Evolutionary conservation across 2,113 vertebrate genomes (phyloP).

Genomic region (Pimephales promelas): DNA sequence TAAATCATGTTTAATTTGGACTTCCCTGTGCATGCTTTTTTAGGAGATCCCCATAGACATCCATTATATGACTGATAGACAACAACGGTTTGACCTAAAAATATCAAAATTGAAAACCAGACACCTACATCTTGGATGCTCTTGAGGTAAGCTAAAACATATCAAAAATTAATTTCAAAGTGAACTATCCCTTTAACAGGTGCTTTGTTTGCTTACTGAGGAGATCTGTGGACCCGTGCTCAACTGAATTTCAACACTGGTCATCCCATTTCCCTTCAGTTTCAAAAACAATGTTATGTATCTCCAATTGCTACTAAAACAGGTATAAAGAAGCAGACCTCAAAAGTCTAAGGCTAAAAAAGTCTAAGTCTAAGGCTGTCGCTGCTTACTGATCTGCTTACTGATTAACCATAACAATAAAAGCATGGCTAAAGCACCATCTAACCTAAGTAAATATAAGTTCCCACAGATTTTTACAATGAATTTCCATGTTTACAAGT

Average conservation of each 20-base stretch:
- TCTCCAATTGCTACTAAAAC: not conserved
- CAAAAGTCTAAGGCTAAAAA: not conserved
- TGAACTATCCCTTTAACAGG: too few relatives aligned
- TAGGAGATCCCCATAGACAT: too few relatives aligned
- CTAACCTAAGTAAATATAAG: not conserved
- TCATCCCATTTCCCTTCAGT: not conserved
- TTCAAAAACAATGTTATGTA: not conserved
- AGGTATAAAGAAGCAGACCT: not conserved
- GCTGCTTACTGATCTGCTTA: not conserved
- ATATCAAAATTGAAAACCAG: too few relatives aligned
- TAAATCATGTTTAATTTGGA: too few relatives aligned
- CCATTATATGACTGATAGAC: too few relatives aligned
- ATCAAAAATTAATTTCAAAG: too few relatives aligned
- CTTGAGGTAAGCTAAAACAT: too few relatives aligned
- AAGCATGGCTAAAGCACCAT: not conserved
- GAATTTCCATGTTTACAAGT: not conserved
- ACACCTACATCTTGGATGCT: too few relatives aligned
- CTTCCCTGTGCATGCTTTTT: too few relatives aligned
- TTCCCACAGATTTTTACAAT: not conserved
- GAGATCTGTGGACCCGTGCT: slow-evolving; percentile 23
- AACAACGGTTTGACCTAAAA: too few relatives aligned
- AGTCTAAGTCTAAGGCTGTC: not conserved
- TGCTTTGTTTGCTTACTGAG: slow-evolving; percentile 31
- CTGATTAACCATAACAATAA: not conserved
- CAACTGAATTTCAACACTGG: slow-evolving; percentile 26